These are phyloP conservation scores for Pteropus rufus DNA, from an alignment of 2,797 vertebrate genomes.

Conservation along the genomic window DNA sequence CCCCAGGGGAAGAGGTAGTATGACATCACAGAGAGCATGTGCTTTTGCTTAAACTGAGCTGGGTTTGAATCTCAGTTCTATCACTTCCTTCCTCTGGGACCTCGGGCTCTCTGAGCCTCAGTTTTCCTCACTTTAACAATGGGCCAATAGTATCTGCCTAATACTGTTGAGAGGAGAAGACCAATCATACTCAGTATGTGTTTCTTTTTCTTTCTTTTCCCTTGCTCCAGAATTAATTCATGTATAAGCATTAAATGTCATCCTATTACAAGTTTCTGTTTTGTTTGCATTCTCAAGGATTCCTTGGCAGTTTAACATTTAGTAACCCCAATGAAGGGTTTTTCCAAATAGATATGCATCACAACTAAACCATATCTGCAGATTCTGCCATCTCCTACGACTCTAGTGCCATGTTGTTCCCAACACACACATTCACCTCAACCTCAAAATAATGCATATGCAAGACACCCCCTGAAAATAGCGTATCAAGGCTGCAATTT, in stretches of 20 bases:
- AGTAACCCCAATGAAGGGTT: neutral
- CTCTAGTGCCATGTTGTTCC: neutral
- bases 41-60: neutral
- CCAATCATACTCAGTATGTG: neutral
- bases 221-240: neutral
- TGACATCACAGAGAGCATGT: neutral
- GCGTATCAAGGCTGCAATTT: neutral
- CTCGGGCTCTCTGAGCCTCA: neutral
- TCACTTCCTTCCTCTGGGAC: neutral
- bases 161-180: neutral
- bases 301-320: neutral
- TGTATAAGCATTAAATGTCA: neutral
- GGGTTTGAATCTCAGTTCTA: neutral
- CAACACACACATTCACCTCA: neutral
- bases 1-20: neutral
- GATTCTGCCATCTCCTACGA: neutral
- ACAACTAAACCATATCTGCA: neutral
- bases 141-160: neutral
- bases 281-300: neutral
- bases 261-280: neutral
- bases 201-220: neutral
- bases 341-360: neutral
- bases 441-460: rapidly evolving
- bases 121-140: neutral
- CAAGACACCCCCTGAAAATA: neutral